Base-by-base conservation (phyloP, 1,140 invertebrate species). In the Cheumatopsyche charites region DNA sequence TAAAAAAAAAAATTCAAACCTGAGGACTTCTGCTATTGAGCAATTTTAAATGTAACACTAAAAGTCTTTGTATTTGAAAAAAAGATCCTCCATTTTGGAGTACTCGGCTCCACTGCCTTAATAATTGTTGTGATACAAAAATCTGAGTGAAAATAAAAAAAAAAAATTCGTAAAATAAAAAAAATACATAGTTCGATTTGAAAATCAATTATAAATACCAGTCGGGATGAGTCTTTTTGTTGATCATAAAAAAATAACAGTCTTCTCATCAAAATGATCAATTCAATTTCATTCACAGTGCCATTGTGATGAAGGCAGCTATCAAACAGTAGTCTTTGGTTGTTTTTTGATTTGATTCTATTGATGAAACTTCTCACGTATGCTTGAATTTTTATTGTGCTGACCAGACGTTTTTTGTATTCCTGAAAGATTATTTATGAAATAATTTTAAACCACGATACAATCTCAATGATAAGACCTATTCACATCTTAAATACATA, bases 181-280 rank as follows among this genome's bases (percentile, higher is more conserved):
- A 58, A 65, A 63, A 42, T 25, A 15, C n/a, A 79, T 62, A 9
- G 75, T 41, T 62, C 58, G 62, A 69, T 62, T 62, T 29, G 61
- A 63, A 49, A 12, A 29, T 71, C 62, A 47, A 19, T 12, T 62
- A 3, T 26, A 55, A 41, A 52, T 47, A 92, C 91, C 82, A 96
- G 81, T 86, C 92, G 88, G 49, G 85, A 82, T 52, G 84, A 83
- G 85, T 96, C 94, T 74, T 86, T 79, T 62, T 83, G 80, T 43
- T 85, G 83, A 79, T 90, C 84, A 80, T 93, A 95, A 82, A 95
- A 95, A 78, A 94, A 93, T 75, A 93, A 81, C 67, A 92, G 83
- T 76, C 87, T 89, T 43, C 84, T 84, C 52, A 91, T 79, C 71
- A 90, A 85, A 61, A 82, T 77, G 71, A 81, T 80, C 15, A 91